These are phyloP conservation scores for Tachina lurida DNA, from an alignment of 2,888 invertebrate genomes.

Conservation along the genomic window DNA sequence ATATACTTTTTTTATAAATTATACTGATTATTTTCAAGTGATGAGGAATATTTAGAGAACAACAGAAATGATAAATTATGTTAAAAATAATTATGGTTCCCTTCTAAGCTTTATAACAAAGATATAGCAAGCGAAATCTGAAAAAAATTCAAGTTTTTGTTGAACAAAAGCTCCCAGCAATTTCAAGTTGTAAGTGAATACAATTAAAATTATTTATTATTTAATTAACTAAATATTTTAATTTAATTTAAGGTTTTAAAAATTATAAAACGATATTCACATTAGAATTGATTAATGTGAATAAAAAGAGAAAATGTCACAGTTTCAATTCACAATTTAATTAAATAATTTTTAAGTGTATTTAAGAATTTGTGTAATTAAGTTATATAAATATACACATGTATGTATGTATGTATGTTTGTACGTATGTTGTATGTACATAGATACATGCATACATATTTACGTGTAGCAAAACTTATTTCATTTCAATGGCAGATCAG, in stretches of 20 bases:
- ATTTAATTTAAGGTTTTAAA: not conserved
- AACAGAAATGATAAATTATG: not conserved
- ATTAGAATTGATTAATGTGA: conserved; percentile 16
- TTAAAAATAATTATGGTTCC: not conserved
- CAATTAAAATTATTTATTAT: conserved; percentile 30
- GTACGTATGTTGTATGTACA: not conserved
- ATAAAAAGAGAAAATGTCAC: not conserved
- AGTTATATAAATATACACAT: not conserved
- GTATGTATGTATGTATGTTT: not conserved
- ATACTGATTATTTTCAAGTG: not conserved
- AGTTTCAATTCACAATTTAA: conserved; percentile 12
- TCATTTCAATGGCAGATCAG: conserved; percentile 1
- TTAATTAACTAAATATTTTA: conserved; percentile 19
- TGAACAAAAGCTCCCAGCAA: conserved; percentile 2
- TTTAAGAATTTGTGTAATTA: not conserved
- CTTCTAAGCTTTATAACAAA: not conserved
- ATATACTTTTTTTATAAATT: not conserved
- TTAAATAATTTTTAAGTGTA: not conserved
- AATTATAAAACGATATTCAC: conserved; percentile 15
- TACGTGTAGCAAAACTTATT: conserved; percentile 3
- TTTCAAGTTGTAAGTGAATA: conserved; percentile 26
- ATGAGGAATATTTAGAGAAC: conserved; percentile 1
- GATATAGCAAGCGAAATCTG: not conserved
- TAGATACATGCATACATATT: not conserved
- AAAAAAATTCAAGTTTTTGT: conserved; percentile 8